phyloP scores from a whole-genome alignment of 2,113 vertebrate genomes.

The Thunnus thynnus region DNA sequence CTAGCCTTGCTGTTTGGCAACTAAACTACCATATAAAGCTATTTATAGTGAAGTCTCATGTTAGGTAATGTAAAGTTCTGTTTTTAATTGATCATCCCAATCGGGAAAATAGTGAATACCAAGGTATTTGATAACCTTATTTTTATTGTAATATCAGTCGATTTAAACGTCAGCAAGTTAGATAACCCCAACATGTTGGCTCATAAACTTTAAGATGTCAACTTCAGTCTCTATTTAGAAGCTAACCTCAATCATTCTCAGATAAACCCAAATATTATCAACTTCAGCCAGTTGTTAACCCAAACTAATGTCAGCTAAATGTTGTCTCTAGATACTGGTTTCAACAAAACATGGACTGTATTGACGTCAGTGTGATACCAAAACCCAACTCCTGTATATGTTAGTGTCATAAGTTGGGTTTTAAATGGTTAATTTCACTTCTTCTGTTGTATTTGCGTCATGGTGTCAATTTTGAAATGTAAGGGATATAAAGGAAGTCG shows the following conservation, averaged over 20 bases:
- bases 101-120: background rate
- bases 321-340: no score
- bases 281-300: background rate
- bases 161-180: background rate
- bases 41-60: no score
- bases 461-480: background rate
- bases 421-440: background rate
- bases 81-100: no score
- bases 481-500: slow-evolving; percentile 8
- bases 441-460: background rate
- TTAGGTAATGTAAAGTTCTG: no score
- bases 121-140: background rate
- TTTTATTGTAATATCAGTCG: background rate
- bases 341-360: no score
- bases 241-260: background rate
- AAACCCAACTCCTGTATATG: no score
- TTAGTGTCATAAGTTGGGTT: no score
- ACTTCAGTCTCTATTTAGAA: background rate
- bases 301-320: background rate
- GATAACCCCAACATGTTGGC: background rate
- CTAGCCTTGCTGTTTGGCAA: slow-evolving; percentile 11
- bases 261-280: background rate
- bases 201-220: background rate
- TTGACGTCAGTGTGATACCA: no score
- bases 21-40: no score